phyloP scores from a whole-genome alignment of 2,888 invertebrate genomes.

The Hirudinaria manillensis region DNA sequence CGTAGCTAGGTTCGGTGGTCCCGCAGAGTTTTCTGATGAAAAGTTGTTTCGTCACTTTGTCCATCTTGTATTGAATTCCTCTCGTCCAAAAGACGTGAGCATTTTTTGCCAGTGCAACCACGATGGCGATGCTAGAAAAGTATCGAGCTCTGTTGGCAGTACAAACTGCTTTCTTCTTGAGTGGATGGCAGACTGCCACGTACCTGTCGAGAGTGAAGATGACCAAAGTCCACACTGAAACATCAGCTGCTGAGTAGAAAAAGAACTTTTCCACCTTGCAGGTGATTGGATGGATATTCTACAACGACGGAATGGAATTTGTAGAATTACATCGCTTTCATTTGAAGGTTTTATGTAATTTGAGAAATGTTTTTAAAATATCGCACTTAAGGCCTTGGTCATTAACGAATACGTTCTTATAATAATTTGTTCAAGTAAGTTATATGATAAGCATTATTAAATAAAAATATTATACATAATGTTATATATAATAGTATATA shows the following conservation, averaged over 20 bases:
- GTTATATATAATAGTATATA: too few relatives aligned
- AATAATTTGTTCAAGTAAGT: too few relatives aligned
- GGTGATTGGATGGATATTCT: conserved; percentile 35
- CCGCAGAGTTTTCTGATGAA: neutral
- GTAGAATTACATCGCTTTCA: neutral
- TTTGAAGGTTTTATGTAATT: neutral
- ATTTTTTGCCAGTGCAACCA: conserved; percentile 42
- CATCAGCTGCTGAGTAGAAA: conserved; percentile 42
- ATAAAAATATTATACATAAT: too few relatives aligned
- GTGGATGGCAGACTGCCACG: conserved; percentile 45
- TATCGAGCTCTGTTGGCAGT: conserved; percentile 41
- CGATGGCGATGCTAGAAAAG: conserved; percentile 37
- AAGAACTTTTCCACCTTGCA: conserved; percentile 40
- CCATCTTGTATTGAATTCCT: conserved; percentile 35
- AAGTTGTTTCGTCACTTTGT: conserved; percentile 32
- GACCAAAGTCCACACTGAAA: conserved; percentile 48
- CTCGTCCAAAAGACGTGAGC: conserved; percentile 47
- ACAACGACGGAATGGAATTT: neutral
- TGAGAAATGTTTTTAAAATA: neutral
- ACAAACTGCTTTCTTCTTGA: conserved; percentile 43
- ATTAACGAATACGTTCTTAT: neutral
- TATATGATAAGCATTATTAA: too few relatives aligned
- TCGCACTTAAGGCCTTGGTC: neutral
- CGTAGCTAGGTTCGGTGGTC: conserved; percentile 27
- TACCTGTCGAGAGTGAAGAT: conserved; percentile 47